Percentiles rank a stretch among this genome's conserved stretches.
Conservation (phyloP, 2,113 vertebrate genomes). For the Phyllostomus discolor region DNA sequence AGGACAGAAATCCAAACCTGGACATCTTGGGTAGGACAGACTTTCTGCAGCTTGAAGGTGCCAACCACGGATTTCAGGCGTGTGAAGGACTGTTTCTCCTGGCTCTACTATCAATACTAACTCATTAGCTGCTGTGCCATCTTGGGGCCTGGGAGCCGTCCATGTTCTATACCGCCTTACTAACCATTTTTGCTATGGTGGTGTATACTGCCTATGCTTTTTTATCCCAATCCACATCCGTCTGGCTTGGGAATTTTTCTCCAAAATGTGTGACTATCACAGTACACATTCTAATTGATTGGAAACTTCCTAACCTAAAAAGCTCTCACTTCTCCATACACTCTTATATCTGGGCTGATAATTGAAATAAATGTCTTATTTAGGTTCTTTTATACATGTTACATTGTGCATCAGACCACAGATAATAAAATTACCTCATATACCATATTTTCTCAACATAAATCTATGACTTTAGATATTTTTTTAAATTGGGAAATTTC, state of each 20-base stretch:
- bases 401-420: neutral
- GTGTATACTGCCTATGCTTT: conserved; percentile 96
- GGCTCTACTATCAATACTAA: conserved; percentile 97
- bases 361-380: neutral
- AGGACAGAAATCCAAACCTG: neutral
- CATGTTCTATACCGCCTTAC: conserved; percentile 90
- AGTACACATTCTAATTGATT: conserved; percentile 84
- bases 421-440: neutral
- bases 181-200: conserved; percentile 92
- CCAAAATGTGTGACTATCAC: conserved; percentile 86
- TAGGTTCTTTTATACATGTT: conserved; percentile 4
- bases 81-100: conserved; percentile 89
- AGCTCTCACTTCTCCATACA: conserved; percentile 14
- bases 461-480: conserved; percentile 27
- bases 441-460: neutral
- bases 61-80: conserved; percentile 86
- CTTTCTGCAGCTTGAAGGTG: neutral
- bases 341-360: neutral
- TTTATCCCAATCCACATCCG: conserved; percentile 93
- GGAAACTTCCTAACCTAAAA: conserved; percentile 25
- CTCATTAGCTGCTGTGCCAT: conserved; percentile 95
- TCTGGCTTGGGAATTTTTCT: conserved; percentile 94
- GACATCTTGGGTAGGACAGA: conserved; percentile 15
- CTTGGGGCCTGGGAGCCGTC: conserved; percentile 95
- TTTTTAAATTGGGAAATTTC: conserved; percentile 42